Evolutionary conservation across 1,140 invertebrate genomes (phyloP).

Genomic region (Dermatophagoides farinae): DNA sequence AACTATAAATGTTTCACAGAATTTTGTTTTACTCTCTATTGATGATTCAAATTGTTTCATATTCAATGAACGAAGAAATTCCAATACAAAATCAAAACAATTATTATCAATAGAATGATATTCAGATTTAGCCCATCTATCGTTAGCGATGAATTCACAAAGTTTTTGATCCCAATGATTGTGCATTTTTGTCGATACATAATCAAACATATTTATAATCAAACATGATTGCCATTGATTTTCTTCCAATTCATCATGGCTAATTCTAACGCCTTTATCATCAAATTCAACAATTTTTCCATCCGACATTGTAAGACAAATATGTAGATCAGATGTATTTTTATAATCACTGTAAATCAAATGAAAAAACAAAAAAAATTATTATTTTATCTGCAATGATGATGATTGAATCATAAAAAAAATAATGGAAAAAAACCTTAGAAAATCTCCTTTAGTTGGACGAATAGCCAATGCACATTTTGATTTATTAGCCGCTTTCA

Average conservation of each 20-base stretch:
- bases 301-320: slow-evolving; percentile 8
- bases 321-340: background rate
- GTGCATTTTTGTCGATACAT: background rate
- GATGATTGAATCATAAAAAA: background rate
- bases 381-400: background rate
- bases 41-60: background rate
- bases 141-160: background rate
- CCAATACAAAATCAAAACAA: slow-evolving; percentile 4
- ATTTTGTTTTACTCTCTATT: background rate
- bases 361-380: background rate
- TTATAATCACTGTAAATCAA: background rate
- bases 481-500: background rate
- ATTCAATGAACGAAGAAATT: background rate
- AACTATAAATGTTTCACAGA: slow-evolving; percentile 1
- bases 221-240: background rate
- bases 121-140: background rate
- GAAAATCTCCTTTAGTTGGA: background rate
- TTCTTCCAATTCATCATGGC: too few species aligned
- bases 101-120: background rate
- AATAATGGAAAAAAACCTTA: background rate
- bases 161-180: background rate
- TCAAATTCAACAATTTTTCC: slow-evolving; percentile 4
- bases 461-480: slow-evolving; percentile 1
- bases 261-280: background rate
- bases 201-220: slow-evolving; percentile 1